Evolutionary conservation across 2,888 invertebrate species (phyloP), one percentile per base, ranked within the genome.

Genomic region (Sicus ferrugineus): DNA sequence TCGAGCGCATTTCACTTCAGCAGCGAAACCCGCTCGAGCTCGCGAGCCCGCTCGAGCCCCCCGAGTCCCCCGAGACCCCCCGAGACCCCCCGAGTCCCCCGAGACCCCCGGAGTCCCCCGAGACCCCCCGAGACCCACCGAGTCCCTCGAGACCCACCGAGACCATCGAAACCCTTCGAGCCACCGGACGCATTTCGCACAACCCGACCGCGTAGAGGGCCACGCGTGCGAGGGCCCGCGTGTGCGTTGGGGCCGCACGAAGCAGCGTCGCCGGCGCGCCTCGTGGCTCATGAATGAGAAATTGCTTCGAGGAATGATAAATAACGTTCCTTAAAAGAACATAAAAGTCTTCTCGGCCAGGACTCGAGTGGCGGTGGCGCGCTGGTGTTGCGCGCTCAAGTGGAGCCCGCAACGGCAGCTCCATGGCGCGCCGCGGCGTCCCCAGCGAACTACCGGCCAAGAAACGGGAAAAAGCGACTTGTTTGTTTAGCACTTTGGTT

Each of bases 251-350:
- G 38, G 34, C 31, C 50, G 23, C 23, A 52, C 19, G 21, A 19
- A 52, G 23, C 21, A 23, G 9, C 19, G 23, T 21, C 31, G 23
- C 28, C 50, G 52, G 19, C 64, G 64, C 48, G 31, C 52, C 23
- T 16, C 31, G n/a, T 52, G 26, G 59, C 38, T 68, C 68, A 62
- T 63, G 64, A 62, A 78, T 82, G 81, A 82, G 78, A 82, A 82
- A 82, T 82, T 80, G 77, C 78, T 72, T 70, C 63, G 69, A 42
- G 71, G 69, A 80, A 82, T 82, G 82, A 82, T 82, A 82, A 82
- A 82, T 82, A 80, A 81, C 74, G 74, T 73, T 77, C 74, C 78
- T 75, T 76, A 75, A 77, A 75, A 73, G 74, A 75, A 77, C 75
- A 76, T 77, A 76, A 77, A 75, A 73, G 70, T 74, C 75, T 70